Base-by-base conservation (phyloP, 2,797 vertebrate species). In the Arctocebus calabarensis region DNA sequence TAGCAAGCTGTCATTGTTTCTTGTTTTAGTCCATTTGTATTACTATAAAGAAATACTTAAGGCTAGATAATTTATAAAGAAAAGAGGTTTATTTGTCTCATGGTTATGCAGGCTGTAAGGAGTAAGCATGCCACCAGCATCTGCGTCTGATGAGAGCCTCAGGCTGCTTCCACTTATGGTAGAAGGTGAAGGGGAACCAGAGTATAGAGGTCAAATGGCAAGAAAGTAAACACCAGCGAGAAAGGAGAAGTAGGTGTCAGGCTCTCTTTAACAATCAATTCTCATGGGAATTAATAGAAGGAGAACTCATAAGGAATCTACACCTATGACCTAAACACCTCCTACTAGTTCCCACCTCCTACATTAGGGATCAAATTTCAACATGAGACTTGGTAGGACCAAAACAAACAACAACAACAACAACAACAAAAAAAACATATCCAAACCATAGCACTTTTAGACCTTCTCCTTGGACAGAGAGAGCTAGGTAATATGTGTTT, bases 381-480 rank as follows among this genome's bases (percentile, higher is more conserved):
- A 64, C 64, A 66, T 66, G 16, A n/a, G 32, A 66, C 64, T 66
- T 66, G 64, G 64, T 66, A 32, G 29, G 32, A 66, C 64, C 32
- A 66, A 66, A 66, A n/a, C n/a, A n/a, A n/a, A n/a, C n/a, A n/a
- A n/a, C n/a, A n/a, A n/a, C n/a, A n/a, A n/a, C n/a, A n/a, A n/a
- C n/a, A n/a, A n/a, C n/a, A n/a, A n/a, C n/a, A n/a, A 16, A n/a
- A 16, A 17, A 29, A n/a, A 14, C 64, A n/a, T 66, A n/a, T n/a
- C 16, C 64, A 66, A n/a, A 66, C 32, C 16, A 7, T 66, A 66
- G 64, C 14, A 66, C 64, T 66, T n/a, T 20, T 3, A 52, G 40
- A 43, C 37, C 62, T 62, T 87, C 12, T 90, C 71, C 82, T 23
- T 91, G 29, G 27, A 91, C 81, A 92, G 61, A 93, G 27, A 92